These are phyloP conservation scores for Ectemnius cavifrons DNA, from an alignment of 2,888 invertebrate species.

Conservation along the genomic window DNA sequence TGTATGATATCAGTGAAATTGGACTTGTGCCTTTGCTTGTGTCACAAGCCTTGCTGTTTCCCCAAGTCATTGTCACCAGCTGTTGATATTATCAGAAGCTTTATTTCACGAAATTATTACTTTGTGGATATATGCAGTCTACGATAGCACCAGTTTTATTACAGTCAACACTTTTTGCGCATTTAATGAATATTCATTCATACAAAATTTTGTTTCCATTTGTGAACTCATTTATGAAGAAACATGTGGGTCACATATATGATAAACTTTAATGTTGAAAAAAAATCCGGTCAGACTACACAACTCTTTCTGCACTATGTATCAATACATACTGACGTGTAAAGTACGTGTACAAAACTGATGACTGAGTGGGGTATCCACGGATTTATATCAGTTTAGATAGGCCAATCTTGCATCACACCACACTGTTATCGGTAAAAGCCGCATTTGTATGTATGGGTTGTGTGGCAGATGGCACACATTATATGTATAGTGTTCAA, in stretches of 20 bases:
- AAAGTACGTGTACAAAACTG: no score
- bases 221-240: background rate
- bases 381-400: conserved; percentile 46
- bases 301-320: no score
- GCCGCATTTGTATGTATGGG: conserved; percentile 16
- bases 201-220: background rate
- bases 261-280: no score
- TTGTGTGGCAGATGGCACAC: conserved; percentile 18
- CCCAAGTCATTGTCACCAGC: conserved; percentile 56
- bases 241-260: background rate
- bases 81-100: conserved; percentile 39
- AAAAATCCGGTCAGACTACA: no score
- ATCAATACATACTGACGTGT: no score
- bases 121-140: conserved; percentile 1
- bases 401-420: conserved; percentile 44
- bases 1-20: conserved; percentile 39
- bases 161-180: background rate
- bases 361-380: conserved; percentile 23
- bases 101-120: conserved; percentile 20
- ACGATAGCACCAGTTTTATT: conserved; percentile 3
- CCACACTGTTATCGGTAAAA: conserved; percentile 46
- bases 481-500: conserved; percentile 15
- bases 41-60: conserved; percentile 48
- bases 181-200: background rate
- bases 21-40: conserved; percentile 35